phyloP scores from a whole-genome alignment of 1,140 invertebrate genomes.

The Dreissena rostriformis region DNA sequence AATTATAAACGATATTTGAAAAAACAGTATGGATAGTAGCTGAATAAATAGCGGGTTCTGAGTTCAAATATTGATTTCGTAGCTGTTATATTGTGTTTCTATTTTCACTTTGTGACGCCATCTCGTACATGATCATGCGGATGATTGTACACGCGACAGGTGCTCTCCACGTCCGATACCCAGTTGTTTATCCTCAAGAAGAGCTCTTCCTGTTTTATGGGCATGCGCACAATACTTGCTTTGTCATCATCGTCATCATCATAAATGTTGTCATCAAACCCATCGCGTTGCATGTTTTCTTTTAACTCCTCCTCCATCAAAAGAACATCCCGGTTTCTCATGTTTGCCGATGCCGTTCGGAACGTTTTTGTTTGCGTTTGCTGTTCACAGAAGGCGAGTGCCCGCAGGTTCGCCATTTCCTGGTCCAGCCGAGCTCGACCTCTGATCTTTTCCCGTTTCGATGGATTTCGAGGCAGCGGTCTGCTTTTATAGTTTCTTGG shows the following conservation, averaged over 20 bases:
- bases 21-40: too few species aligned
- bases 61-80: too few species aligned
- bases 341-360: conserved; percentile 69
- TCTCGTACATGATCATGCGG: background rate
- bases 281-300: conserved; percentile 63
- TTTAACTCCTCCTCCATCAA: conserved; percentile 70
- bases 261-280: background rate
- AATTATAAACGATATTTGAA: too few species aligned
- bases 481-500: conserved; percentile 54
- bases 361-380: conserved; percentile 65
- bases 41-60: too few species aligned
- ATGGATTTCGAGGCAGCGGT: conserved; percentile 65
- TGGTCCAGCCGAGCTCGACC: conserved; percentile 71
- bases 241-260: conserved; percentile 56
- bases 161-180: conserved; percentile 66
- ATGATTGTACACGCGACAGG: conserved; percentile 34
- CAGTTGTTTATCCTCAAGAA: conserved; percentile 67
- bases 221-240: conserved; percentile 63
- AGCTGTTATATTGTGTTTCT: too few species aligned
- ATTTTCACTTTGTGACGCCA: too few species aligned
- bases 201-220: conserved; percentile 67
- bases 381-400: conserved; percentile 71
- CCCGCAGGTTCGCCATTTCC: conserved; percentile 73
- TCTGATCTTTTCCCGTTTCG: conserved; percentile 70
- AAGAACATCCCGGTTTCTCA: conserved; percentile 67